Evolutionary conservation across 2,113 vertebrate genomes (phyloP).

Genomic region (Phalacrocorax carbo): DNA sequence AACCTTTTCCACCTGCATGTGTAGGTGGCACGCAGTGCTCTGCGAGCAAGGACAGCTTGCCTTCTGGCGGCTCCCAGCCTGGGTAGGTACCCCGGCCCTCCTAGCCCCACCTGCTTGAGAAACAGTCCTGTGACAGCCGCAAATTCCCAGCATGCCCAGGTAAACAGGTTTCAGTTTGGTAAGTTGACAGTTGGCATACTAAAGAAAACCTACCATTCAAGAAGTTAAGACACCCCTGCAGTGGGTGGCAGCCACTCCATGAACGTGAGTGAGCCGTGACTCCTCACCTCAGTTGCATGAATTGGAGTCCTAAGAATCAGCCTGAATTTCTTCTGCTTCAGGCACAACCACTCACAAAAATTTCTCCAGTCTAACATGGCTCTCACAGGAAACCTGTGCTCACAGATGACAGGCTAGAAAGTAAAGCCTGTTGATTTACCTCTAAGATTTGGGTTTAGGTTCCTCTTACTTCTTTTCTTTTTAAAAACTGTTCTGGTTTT

Average conservation of each 20-base stretch:
- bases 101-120: background rate
- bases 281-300: background rate
- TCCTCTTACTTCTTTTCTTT: background rate
- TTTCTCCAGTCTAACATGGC: background rate
- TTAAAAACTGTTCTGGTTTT: background rate
- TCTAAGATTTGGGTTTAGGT: background rate
- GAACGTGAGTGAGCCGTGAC: background rate
- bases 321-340: background rate
- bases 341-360: background rate
- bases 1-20: background rate
- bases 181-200: background rate
- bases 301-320: background rate
- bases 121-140: background rate
- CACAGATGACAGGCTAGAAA: background rate
- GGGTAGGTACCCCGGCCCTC: background rate
- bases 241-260: background rate
- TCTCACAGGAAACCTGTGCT: background rate
- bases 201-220: background rate
- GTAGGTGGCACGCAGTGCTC: background rate
- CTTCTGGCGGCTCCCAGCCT: background rate
- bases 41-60: background rate
- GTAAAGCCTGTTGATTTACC: background rate
- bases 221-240: background rate
- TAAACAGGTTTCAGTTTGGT: background rate
- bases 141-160: background rate